A percentile compares a stretch with the other conserved stretches of the same genome.
phyloP scores from a whole-genome alignment of 2,888 invertebrate genomes.

The Agonopterix arenella region DNA sequence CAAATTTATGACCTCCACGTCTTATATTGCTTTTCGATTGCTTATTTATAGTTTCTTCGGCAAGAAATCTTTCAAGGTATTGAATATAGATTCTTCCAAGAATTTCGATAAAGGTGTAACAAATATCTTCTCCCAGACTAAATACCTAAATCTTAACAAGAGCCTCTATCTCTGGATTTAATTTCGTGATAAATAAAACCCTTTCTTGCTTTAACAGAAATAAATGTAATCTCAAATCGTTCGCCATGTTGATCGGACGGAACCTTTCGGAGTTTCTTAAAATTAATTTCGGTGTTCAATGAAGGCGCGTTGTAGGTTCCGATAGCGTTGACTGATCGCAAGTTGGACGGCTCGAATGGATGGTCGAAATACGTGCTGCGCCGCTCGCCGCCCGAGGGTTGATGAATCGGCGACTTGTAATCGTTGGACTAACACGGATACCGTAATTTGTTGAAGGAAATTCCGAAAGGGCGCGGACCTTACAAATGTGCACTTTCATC shows the following conservation, averaged over 20 bases:
- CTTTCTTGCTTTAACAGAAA: too few species aligned
- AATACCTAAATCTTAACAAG: too few species aligned
- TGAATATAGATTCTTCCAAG: too few species aligned
- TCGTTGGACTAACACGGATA: constrained; percentile 64
- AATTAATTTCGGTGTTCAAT: constrained; percentile 61
- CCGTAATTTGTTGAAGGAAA: constrained; percentile 51
- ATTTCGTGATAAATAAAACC: too few species aligned
- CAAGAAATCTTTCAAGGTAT: too few species aligned
- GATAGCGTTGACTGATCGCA: constrained; percentile 69
- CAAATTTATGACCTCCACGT: constrained; percentile 37
- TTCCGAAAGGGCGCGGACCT: constrained; percentile 10
- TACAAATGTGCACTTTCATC: constrained; percentile 7
- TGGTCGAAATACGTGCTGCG: constrained; percentile 62
- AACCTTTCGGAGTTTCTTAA: constrained; percentile 16
- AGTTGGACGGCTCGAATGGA: constrained; percentile 56
- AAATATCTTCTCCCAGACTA: too few species aligned
- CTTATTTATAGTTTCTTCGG: constrained; percentile 26
- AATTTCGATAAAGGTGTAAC: too few species aligned
- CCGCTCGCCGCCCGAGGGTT: constrained; percentile 38
- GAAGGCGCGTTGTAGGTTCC: constrained; percentile 39
- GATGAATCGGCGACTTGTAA: constrained; percentile 71
- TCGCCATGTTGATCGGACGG: background rate
- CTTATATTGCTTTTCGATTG: constrained; percentile 38
- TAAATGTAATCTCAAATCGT: too few species aligned
- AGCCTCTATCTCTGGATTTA: too few species aligned